Conservation (phyloP, 2,888 invertebrate genomes). For the Pristionchus mayeri region DNA sequence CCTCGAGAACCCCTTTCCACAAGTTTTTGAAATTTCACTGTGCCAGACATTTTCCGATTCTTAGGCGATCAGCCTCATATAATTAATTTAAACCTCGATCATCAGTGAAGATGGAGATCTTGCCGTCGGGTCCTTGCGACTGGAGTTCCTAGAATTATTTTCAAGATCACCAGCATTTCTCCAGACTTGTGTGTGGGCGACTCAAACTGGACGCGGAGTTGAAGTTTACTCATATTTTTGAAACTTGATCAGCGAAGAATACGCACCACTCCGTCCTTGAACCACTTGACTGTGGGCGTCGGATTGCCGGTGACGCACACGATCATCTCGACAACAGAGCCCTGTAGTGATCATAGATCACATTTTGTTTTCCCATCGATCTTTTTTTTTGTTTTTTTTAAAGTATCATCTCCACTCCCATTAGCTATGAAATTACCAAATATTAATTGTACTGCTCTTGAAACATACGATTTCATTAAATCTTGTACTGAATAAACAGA, state of each 20-base stretch:
- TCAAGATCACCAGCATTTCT: background rate
- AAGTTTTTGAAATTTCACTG: too few relatives aligned
- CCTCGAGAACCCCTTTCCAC: too few relatives aligned
- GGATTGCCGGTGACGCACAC: slow-evolving; percentile 77
- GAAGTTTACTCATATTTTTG: background rate
- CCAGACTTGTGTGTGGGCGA: too few relatives aligned
- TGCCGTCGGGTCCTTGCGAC: slow-evolving; percentile 70
- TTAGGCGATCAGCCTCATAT: background rate
- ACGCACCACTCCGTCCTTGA: slow-evolving; percentile 56
- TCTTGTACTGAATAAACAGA: too few relatives aligned
- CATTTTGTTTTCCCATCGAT: too few relatives aligned
- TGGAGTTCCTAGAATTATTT: slow-evolving; percentile 60
- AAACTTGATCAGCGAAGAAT: background rate
- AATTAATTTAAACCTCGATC: slow-evolving; percentile 57
- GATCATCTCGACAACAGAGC: slow-evolving; percentile 76
- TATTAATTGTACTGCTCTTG: too few relatives aligned
- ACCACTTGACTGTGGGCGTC: slow-evolving; percentile 77
- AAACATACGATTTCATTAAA: too few relatives aligned
- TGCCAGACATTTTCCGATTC: background rate
- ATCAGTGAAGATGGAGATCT: slow-evolving; percentile 72
- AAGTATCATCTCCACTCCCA: too few relatives aligned
- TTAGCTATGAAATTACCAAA: too few relatives aligned
- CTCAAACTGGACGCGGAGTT: background rate
- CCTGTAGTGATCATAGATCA: slow-evolving; percentile 60
- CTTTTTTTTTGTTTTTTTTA: too few relatives aligned